Percentiles rank a stretch among this genome's conserved stretches.
Evolutionary conservation across 2,113 vertebrate genomes (phyloP).

Genomic region (Plestiodon gilberti): DNA sequence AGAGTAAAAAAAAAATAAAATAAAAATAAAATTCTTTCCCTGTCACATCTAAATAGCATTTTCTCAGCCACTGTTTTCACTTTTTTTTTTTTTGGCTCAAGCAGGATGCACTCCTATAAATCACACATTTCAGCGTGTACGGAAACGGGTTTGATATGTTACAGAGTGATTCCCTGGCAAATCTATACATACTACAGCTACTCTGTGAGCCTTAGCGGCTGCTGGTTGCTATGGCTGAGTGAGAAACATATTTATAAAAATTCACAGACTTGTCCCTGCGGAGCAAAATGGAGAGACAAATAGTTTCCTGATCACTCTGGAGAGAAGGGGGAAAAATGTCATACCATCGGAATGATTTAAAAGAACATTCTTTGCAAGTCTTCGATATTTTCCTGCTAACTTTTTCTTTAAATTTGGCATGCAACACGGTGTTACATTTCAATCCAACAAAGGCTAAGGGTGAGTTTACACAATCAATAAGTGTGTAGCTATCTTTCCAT

Average conservation of each 20-base stretch:
- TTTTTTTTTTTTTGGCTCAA: constrained; percentile 2
- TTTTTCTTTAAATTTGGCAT: neutral
- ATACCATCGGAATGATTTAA: constrained; percentile 34
- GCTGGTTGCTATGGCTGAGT: constrained; percentile 21
- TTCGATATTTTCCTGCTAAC: constrained; percentile 33
- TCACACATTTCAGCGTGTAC: constrained; percentile 13
- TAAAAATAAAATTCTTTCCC: too few species aligned
- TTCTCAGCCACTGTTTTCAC: constrained; percentile 21
- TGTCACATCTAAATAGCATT: constrained; percentile 25
- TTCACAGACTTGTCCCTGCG: constrained; percentile 20
- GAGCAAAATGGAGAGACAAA: constrained; percentile 41
- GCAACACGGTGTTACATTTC: neutral
- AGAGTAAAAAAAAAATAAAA: constrained; percentile 1
- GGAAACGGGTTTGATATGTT: constrained; percentile 34
- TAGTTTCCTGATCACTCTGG: constrained; percentile 16
- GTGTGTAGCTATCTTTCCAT: neutral
- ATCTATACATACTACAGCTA: neutral
- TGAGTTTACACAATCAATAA: constrained; percentile 3
- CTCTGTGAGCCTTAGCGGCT: constrained; percentile 32
- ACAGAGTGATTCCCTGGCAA: constrained; percentile 45
- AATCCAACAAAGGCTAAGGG: neutral
- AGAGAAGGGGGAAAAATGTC: constrained; percentile 9
- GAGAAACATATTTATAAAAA: constrained; percentile 36
- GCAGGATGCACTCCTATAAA: constrained; percentile 40
- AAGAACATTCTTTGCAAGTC: constrained; percentile 33